A percentile compares a stretch with the other conserved stretches of the same genome.
These are phyloP conservation scores for Drosophila serrata DNA, from an alignment of 1,140 invertebrate species.

Conservation along the genomic window DNA sequence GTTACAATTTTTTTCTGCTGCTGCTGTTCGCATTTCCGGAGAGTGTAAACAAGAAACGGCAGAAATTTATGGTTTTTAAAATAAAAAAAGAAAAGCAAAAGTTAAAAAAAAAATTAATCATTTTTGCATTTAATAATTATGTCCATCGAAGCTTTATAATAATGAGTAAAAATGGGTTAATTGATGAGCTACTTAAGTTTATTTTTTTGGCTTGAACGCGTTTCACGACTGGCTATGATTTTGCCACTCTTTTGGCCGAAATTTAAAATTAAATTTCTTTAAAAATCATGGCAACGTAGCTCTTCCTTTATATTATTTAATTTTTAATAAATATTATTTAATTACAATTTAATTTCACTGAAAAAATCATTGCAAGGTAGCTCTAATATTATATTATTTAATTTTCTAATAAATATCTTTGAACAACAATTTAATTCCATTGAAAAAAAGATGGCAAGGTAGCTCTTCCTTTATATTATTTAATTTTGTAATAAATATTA, in stretches of 20 bases:
- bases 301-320: neutral
- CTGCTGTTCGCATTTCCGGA: conserved; percentile 25
- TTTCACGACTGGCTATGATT: neutral
- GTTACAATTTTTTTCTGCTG: conserved; percentile 34
- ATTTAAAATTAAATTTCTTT: neutral
- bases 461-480: neutral
- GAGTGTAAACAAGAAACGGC: conserved; percentile 32
- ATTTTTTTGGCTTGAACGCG: conserved; percentile 6
- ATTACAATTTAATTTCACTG: neutral
- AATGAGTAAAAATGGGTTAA: neutral
- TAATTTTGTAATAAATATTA: neutral
- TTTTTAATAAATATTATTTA: neutral
- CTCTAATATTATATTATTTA: neutral
- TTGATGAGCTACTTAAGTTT: neutral
- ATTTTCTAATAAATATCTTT: neutral
- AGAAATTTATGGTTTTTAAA: neutral
- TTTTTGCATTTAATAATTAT: too few relatives aligned
- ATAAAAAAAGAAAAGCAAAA: neutral
- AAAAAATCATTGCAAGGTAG: neutral
- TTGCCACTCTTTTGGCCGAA: too few relatives aligned
- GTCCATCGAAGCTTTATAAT: neutral
- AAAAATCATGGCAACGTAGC: neutral
- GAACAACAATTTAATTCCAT: neutral
- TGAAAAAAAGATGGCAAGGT: neutral
- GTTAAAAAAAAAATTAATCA: too few relatives aligned